Conservation (phyloP, 2,113 vertebrate genomes). For the Lasiurus cinereus region DNA sequence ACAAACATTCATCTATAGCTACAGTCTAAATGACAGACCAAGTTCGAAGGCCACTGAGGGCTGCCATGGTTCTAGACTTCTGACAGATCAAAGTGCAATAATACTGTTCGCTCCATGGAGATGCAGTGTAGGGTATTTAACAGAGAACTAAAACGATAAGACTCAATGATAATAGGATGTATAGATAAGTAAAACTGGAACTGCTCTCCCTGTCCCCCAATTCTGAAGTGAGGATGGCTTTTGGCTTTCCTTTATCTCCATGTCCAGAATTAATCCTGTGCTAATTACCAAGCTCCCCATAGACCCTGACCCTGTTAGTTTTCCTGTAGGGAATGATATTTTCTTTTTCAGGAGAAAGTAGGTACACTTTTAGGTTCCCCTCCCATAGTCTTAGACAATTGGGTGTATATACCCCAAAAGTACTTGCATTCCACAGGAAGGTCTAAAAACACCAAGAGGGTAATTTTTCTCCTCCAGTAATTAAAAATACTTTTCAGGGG, state of each 20-base stretch:
- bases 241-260: not conserved
- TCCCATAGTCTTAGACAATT: not conserved
- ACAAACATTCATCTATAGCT: constrained; percentile 67
- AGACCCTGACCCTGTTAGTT: not conserved
- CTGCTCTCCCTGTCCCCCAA: not conserved
- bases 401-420: not conserved
- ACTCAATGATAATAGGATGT: not conserved
- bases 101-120: constrained; percentile 20
- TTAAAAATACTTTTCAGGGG: constrained; percentile 60
- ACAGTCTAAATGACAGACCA: constrained; percentile 26
- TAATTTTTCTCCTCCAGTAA: constrained; percentile 49
- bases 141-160: constrained; percentile 26
- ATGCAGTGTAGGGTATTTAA: not conserved
- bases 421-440: constrained; percentile 2
- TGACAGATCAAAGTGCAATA: not conserved
- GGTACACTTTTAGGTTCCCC: not conserved
- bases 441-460: constrained; percentile 36
- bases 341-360: not conserved
- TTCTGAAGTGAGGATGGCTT: not conserved
- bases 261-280: not conserved
- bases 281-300: not conserved
- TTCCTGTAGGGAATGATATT: not conserved
- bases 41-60: constrained; percentile 24
- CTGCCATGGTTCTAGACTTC: constrained; percentile 37
- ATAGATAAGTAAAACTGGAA: not conserved